Evolutionary conservation across 2,797 vertebrate genomes (phyloP).

Genomic region (Otus scops): DNA sequence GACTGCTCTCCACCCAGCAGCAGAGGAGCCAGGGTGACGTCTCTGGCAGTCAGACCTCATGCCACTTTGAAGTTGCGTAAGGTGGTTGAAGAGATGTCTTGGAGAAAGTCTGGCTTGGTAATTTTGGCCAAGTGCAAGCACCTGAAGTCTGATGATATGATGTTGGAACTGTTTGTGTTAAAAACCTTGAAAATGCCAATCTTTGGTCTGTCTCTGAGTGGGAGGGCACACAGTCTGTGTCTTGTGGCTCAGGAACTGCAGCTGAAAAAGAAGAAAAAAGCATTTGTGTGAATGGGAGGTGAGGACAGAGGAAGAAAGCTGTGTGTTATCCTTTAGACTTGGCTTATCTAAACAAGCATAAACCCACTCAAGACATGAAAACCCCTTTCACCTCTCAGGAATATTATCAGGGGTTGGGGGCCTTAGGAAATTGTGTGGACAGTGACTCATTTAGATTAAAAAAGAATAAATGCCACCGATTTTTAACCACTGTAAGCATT

Average conservation of each 20-base stretch:
- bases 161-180: not conserved
- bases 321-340: not conserved
- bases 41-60: not conserved
- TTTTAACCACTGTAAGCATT: not conserved
- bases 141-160: not conserved
- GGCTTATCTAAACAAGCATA: not conserved
- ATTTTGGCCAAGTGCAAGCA: not conserved
- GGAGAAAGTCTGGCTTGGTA: not conserved
- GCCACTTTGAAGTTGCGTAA: fast-evolving
- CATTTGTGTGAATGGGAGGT: not conserved
- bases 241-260: not conserved
- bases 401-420: not conserved
- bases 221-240: not conserved
- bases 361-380: not conserved
- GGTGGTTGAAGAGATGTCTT: not conserved
- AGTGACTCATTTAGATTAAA: not conserved
- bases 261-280: not conserved
- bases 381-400: not conserved
- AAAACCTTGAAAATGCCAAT: not conserved
- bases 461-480: not conserved
- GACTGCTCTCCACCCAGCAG: not conserved
- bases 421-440: not conserved
- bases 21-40: not conserved
- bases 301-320: not conserved
- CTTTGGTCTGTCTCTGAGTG: not conserved